These are phyloP conservation scores for Cyclopterus lumpus DNA, from an alignment of 2,797 vertebrate species.

Conservation along the genomic window DNA sequence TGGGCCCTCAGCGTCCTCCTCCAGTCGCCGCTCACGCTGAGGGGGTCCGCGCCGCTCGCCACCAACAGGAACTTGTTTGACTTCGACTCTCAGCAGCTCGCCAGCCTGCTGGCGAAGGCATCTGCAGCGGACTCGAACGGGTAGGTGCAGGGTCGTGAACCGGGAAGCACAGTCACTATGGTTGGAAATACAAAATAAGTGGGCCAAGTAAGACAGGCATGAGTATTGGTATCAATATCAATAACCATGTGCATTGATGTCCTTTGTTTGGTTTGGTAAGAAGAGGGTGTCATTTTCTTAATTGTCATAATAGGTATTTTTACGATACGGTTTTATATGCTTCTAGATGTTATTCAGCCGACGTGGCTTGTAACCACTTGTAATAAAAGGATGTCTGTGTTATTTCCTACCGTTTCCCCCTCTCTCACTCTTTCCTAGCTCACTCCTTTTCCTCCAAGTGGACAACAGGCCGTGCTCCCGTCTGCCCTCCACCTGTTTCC, in stretches of 20 bases:
- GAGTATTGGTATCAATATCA: not conserved
- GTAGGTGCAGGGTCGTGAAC: slow-evolving; percentile 53
- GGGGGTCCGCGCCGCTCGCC: slow-evolving; percentile 76
- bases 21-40: slow-evolving; percentile 79
- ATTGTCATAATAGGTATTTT: not conserved
- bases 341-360: not conserved
- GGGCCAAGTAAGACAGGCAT: too few species aligned
- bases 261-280: not conserved
- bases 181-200: too few species aligned
- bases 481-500: slow-evolving; percentile 76
- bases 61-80: slow-evolving; percentile 71
- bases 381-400: not conserved
- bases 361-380: not conserved
- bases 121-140: slow-evolving; percentile 69
- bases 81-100: slow-evolving; percentile 70
- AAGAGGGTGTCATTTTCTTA: not conserved
- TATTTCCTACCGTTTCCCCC: slow-evolving; percentile 17
- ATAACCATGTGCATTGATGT: not conserved
- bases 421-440: slow-evolving; percentile 49
- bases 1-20: slow-evolving; percentile 86
- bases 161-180: not conserved
- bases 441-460: slow-evolving; percentile 83
- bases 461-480: slow-evolving; percentile 82
- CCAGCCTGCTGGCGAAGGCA: slow-evolving; percentile 62
- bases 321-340: not conserved